Percentiles rank a stretch among this genome's conserved stretches.
Conservation (phyloP, 2,888 invertebrate species). For the Epsilonema sp. region DNA sequence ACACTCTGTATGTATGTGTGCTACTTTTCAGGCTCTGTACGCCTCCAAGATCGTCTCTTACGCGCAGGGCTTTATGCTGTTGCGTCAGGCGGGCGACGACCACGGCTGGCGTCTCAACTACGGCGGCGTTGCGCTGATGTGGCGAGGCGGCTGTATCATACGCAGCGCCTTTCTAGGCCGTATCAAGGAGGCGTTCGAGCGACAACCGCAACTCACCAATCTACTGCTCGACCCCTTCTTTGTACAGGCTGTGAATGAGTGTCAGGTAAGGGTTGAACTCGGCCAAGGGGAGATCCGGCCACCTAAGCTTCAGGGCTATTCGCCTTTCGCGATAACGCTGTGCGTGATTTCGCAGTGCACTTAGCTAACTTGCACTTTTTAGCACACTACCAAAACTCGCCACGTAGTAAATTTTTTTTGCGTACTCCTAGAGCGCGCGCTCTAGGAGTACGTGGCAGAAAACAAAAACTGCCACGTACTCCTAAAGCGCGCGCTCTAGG, state of each 20-base stretch:
- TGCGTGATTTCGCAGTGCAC: too few relatives aligned
- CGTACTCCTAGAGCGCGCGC: too few relatives aligned
- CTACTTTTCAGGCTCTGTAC: conserved; percentile 64
- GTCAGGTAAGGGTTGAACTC: conserved; percentile 46
- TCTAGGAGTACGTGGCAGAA: too few relatives aligned
- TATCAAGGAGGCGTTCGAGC: conserved; percentile 76
- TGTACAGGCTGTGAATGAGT: conserved; percentile 53
- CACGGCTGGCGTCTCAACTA: conserved; percentile 87
- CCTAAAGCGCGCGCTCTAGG: too few relatives aligned
- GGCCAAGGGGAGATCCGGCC: too few relatives aligned
- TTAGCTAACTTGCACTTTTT: too few relatives aligned
- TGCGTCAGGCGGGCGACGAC: conserved; percentile 52
- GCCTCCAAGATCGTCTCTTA: conserved; percentile 96
- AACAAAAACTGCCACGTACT: too few relatives aligned
- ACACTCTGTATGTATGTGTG: too few relatives aligned
- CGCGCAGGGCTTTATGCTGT: conserved; percentile 55
- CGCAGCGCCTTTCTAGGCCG: conserved; percentile 61
- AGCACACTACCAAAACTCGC: too few relatives aligned
- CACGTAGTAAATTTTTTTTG: too few relatives aligned
- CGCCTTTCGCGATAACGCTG: too few relatives aligned
- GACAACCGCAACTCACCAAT: conserved; percentile 62
- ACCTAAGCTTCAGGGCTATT: too few relatives aligned
- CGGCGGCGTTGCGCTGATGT: conserved; percentile 94
- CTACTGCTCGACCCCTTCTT: conserved; percentile 83
- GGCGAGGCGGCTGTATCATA: conserved; percentile 98